A percentile compares a stretch with the other conserved stretches of the same genome.
These are phyloP conservation scores for Dascyllus trimaculatus DNA, from an alignment of 2,113 vertebrate species.

Conservation along the genomic window DNA sequence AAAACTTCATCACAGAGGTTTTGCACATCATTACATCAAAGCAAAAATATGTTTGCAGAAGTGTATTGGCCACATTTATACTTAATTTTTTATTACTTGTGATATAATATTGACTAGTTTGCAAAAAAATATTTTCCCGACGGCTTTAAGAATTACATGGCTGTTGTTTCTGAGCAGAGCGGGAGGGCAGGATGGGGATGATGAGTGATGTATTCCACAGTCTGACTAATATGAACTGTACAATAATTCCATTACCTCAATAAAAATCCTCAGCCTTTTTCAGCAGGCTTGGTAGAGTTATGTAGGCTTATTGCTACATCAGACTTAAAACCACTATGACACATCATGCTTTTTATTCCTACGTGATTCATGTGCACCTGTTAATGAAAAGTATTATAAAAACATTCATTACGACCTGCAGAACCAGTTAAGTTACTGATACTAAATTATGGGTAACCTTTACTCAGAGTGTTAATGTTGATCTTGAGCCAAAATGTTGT, in stretches of 20 bases:
- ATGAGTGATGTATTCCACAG: constrained; percentile 11
- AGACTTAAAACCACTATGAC: not conserved
- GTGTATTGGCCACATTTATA: not conserved
- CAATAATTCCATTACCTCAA: not conserved
- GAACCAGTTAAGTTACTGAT: not conserved
- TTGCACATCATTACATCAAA: not conserved
- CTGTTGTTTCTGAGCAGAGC: not conserved
- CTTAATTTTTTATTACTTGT: too few relatives aligned
- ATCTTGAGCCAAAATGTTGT: not conserved
- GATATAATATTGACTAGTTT: not conserved
- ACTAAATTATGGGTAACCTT: not conserved
- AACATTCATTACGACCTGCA: not conserved
- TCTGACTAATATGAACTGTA: constrained; percentile 16
- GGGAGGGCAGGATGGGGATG: not conserved
- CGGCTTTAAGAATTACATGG: not conserved
- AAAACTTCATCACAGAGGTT: not conserved
- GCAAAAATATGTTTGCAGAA: not conserved
- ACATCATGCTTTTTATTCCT: not conserved
- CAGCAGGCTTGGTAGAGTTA: not conserved
- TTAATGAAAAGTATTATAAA: not conserved
- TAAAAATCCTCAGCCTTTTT: not conserved
- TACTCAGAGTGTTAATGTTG: constrained; percentile 5
- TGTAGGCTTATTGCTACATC: constrained; percentile 7
- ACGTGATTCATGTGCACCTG: not conserved
- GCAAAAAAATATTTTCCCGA: not conserved